Evolutionary conservation across 2,888 invertebrate genomes (phyloP).

Genomic region (Electrophaes corylata): DNA sequence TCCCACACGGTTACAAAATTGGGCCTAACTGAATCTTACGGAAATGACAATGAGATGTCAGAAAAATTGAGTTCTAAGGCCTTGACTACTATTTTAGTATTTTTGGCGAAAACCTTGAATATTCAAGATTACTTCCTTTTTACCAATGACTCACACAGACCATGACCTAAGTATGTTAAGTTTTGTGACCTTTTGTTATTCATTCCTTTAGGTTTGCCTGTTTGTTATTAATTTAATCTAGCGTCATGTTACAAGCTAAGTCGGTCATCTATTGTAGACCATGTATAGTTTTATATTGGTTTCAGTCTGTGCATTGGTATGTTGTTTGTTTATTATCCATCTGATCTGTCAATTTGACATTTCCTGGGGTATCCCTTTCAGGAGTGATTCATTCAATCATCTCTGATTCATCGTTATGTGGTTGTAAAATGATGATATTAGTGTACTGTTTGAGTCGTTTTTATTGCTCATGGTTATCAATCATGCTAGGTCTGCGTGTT

Average conservation of each 20-base stretch:
- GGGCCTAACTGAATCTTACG: neutral
- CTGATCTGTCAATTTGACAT: slow-evolving; percentile 29
- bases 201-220: neutral
- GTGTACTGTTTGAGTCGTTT: slow-evolving; percentile 13
- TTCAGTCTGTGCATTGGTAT: slow-evolving; percentile 9
- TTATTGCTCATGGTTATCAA: slow-evolving; percentile 31
- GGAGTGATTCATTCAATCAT: slow-evolving; percentile 27
- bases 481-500: slow-evolving; percentile 25
- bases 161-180: slow-evolving; percentile 18
- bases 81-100: neutral
- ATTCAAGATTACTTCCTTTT: slow-evolving; percentile 1
- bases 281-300: slow-evolving; percentile 1
- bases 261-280: neutral
- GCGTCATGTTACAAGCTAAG: neutral
- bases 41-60: neutral
- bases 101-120: slow-evolving; percentile 5
- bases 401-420: slow-evolving; percentile 27
- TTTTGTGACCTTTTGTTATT: slow-evolving; percentile 4
- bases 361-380: slow-evolving; percentile 28
- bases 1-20: no score
- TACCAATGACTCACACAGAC: slow-evolving; percentile 11
- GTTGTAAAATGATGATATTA: slow-evolving; percentile 12
- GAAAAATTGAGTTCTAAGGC: neutral
- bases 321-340: slow-evolving; percentile 43
- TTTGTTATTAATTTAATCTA: neutral